Evolutionary conservation across 2,797 vertebrate species (phyloP).

Genomic region (Diceros bicornis): DNA sequence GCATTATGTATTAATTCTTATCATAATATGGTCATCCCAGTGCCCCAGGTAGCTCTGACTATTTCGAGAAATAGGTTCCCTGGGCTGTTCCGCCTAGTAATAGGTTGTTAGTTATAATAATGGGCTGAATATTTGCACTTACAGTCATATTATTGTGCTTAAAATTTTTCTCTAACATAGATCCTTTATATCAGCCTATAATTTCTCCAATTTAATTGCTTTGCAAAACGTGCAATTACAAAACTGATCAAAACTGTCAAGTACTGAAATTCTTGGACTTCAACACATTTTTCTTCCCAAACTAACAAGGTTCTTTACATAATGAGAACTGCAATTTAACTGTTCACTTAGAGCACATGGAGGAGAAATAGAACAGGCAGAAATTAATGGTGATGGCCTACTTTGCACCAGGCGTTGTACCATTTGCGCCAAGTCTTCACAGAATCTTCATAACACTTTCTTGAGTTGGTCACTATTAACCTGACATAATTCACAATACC

Average conservation of each 20-base stretch:
- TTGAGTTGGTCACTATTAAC: not conserved
- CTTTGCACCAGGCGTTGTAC: not conserved
- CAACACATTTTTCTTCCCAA: slow-evolving; percentile 61
- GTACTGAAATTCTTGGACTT: slow-evolving; percentile 33
- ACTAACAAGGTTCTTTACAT: slow-evolving; percentile 19
- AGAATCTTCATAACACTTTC: not conserved
- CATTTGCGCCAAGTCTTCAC: not conserved
- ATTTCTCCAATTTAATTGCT: slow-evolving; percentile 64
- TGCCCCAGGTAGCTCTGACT: not conserved
- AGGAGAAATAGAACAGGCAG: not conserved
- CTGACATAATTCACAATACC: not conserved
- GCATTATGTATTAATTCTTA: slow-evolving; percentile 60
- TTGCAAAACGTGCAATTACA: slow-evolving; percentile 67
- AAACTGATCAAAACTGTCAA: slow-evolving; percentile 56
- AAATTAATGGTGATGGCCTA: not conserved
- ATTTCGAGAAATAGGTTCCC: slow-evolving; percentile 14
- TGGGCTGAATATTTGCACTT: slow-evolving; percentile 14
- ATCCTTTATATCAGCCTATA: not conserved
- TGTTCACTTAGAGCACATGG: not conserved
- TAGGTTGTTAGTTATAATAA: slow-evolving; percentile 50
- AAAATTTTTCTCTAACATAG: slow-evolving; percentile 16
- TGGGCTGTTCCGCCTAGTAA: not conserved
- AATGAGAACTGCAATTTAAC: slow-evolving; percentile 39
- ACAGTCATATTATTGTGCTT: not conserved
- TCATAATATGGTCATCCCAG: not conserved